A percentile compares a stretch with the other conserved stretches of the same genome.
Conservation (phyloP, 2,888 invertebrate genomes). For the Nasonia oneida region DNA sequence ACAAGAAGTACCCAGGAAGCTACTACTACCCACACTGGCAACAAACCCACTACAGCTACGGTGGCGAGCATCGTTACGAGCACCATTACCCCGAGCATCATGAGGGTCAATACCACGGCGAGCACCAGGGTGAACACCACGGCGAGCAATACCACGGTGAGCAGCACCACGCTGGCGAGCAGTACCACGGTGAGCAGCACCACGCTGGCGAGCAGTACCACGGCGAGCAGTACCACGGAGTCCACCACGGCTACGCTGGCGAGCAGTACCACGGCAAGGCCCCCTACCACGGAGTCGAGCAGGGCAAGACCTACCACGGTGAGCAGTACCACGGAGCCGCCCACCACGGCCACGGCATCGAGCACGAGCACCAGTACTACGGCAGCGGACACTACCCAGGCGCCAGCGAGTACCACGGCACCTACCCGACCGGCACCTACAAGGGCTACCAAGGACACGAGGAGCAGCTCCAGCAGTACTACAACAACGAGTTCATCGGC, state of each 20-base stretch:
- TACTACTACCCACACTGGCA: conserved; percentile 67
- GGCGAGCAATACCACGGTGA: neutral
- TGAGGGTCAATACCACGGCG: conserved; percentile 14
- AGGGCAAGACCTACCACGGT: conserved; percentile 5
- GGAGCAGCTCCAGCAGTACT: conserved; percentile 70
- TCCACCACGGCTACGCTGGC: conserved; percentile 50
- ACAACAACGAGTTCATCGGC: conserved; percentile 70
- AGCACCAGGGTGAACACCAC: neutral
- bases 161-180: neutral
- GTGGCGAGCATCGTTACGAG: conserved; percentile 33
- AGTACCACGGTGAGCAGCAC: neutral
- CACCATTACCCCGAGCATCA: conserved; percentile 45
- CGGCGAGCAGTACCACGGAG: neutral
- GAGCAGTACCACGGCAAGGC: conserved; percentile 11
- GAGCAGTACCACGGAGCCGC: conserved; percentile 42
- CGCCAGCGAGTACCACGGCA: conserved; percentile 61
- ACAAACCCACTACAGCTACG: conserved; percentile 63
- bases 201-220: neutral
- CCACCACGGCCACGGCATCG: conserved; percentile 41
- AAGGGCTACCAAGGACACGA: conserved; percentile 66
- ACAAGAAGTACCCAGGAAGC: conserved; percentile 69
- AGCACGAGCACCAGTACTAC: conserved; percentile 64
- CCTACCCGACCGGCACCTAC: conserved; percentile 54
- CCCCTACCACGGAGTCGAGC: neutral
- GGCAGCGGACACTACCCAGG: conserved; percentile 69